Percentiles rank a stretch among this genome's conserved stretches.
phyloP scores from a whole-genome alignment of 2,888 invertebrate genomes.

The Cistogaster globosa region DNA sequence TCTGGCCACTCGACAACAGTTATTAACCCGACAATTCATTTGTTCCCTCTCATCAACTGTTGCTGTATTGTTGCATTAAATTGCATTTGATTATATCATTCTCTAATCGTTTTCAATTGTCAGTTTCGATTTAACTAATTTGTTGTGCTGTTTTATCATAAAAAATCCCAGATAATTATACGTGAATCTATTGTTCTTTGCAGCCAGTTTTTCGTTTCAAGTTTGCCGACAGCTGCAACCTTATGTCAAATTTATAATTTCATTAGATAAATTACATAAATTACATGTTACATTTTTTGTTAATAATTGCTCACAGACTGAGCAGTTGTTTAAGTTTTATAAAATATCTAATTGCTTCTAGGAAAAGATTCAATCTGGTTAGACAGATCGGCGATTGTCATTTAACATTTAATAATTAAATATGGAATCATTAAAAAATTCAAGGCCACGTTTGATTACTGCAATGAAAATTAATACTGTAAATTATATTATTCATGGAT shows the following conservation, averaged over 20 bases:
- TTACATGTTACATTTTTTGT: conserved; percentile 15
- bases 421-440: conserved; percentile 12
- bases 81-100: conserved; percentile 65
- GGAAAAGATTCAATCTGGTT: conserved; percentile 2
- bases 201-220: conserved; percentile 43
- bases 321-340: background rate
- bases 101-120: conserved; percentile 59
- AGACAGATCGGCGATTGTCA: conserved; percentile 8
- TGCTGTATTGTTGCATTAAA: conserved; percentile 18
- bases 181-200: conserved; percentile 30
- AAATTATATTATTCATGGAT: background rate
- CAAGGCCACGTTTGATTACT: background rate
- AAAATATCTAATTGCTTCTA: conserved; percentile 11
- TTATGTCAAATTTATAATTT: conserved; percentile 48
- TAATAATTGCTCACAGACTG: background rate
- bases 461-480: background rate
- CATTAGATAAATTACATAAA: conserved; percentile 41
- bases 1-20: conserved; percentile 22
- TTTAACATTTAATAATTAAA: conserved; percentile 17
- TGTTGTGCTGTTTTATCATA: conserved; percentile 17
- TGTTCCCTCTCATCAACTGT: conserved; percentile 6
- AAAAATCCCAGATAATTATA: conserved; percentile 38
- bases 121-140: conserved; percentile 56
- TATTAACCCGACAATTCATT: conserved; percentile 18
- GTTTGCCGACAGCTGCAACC: conserved; percentile 38